Evolutionary conservation across 2,888 invertebrate genomes (phyloP), one percentile per base, ranked within the genome.

Genomic region (Parnassius orleans): DNA sequence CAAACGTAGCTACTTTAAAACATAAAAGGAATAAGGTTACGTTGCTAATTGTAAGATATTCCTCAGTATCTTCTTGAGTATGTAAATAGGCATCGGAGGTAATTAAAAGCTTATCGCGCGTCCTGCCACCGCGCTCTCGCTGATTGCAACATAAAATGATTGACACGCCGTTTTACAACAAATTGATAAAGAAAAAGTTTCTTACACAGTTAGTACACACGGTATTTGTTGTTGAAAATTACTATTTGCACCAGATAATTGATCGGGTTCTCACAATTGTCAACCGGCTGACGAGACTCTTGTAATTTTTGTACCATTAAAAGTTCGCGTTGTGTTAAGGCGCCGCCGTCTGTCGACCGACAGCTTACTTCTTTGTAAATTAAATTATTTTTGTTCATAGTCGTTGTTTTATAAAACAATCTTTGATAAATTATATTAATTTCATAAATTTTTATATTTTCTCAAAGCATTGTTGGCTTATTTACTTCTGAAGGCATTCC

Each of bases 211-310:
- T 86, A 63, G 85, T 85, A 84, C 81, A 79, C 84, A 81, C 78
- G 82, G 82, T 86, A 84, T 86, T 86, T 84, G 83, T 80, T 86
- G 84, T 86, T 84, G 85, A 86, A 88, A 85, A 90, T 88, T 87
- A 86, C 83, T 88, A 90, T 89, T 90, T 87, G 80, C 86, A 78
- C 82, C 79, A 78, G 83, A 89, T 90, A 91, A 91, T 90, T 90
- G 90, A 90, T 86, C 86, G 84, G 76, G 88, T 90, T 91, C 91
- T 89, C 91, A 90, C 91, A 90, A 90, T 88, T 87, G 89, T 90
- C 90, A 87, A 81, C 63, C 67, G 68, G 72, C 75, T 84, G 88
- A 89, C 79, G 86, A 87, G 86, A 79, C 74, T 84, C 78, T 81
- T 76, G 84, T 80, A 73, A 86, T 83, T 90, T 90, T 84, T 77